Evolutionary conservation across 2,797 vertebrate genomes (phyloP).

Genomic region (Eulemur rubriventer): DNA sequence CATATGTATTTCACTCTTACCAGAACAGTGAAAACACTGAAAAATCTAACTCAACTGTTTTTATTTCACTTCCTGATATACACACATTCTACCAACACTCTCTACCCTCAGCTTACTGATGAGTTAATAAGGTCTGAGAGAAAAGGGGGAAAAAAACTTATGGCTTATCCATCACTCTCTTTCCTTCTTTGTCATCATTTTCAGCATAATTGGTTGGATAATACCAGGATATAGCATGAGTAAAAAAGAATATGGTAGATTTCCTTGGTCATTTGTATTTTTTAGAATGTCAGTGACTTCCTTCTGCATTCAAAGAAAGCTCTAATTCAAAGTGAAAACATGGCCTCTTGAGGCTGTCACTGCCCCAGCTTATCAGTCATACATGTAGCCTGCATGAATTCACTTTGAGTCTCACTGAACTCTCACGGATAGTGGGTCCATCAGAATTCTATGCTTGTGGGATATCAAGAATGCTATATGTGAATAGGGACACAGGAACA

Average conservation of each 20-base stretch:
- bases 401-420: neutral
- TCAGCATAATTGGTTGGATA: neutral
- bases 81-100: neutral
- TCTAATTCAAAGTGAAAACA: conserved; percentile 20
- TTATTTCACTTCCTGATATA: conserved; percentile 7
- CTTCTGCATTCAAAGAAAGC: neutral
- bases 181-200: conserved; percentile 44
- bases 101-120: neutral
- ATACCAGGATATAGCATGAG: neutral
- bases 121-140: neutral
- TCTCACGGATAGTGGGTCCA: neutral
- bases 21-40: neutral
- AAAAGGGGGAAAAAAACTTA: neutral
- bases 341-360: neutral
- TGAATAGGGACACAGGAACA: neutral
- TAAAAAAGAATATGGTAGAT: neutral
- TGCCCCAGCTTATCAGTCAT: neutral
- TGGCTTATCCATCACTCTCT: neutral
- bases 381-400: neutral
- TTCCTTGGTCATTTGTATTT: neutral
- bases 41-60: neutral
- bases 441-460: neutral
- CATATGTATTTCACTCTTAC: neutral
- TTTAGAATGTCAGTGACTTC: neutral
- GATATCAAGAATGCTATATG: neutral